These are phyloP conservation scores for Augochlora pura DNA, from an alignment of 1,140 invertebrate genomes.

Conservation along the genomic window DNA sequence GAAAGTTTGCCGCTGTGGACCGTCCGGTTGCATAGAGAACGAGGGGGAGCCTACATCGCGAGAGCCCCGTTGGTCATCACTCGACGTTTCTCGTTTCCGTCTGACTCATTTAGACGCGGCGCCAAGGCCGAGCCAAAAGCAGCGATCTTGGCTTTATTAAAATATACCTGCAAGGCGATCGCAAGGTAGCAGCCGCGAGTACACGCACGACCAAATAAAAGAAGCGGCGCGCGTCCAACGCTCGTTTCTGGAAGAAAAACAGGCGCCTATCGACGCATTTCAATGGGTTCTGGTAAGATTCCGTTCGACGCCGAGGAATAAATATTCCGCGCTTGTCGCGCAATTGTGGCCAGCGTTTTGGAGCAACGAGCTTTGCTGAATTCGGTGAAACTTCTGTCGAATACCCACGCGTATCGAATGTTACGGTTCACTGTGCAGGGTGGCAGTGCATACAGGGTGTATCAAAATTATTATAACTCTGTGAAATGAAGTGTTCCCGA, in stretches of 20 bases:
- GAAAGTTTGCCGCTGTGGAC: conserved; percentile 5
- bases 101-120: conserved; percentile 58
- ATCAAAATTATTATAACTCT: too few relatives aligned
- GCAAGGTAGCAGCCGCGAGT: conserved; percentile 30
- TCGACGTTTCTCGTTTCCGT: conserved; percentile 57
- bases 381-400: not conserved
- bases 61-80: conserved; percentile 49
- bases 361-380: not conserved
- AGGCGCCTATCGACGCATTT: conserved; percentile 6
- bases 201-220: conserved; percentile 22
- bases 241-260: not conserved
- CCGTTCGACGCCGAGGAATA: not conserved
- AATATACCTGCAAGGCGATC: conserved; percentile 47
- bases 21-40: conserved; percentile 31
- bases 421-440: not conserved
- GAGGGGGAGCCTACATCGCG: conserved; percentile 33
- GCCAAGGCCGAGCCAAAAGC: conserved; percentile 62
- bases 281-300: conserved; percentile 25
- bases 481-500: too few relatives aligned
- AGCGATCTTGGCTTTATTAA: conserved; percentile 57
- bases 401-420: not conserved
- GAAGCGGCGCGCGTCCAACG: not conserved
- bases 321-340: not conserved
- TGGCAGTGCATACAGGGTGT: too few relatives aligned
- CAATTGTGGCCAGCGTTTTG: not conserved